Evolutionary conservation across 2,888 invertebrate genomes (phyloP), one percentile per base, ranked within the genome.

Genomic region (Ametastegia equiseti): DNA sequence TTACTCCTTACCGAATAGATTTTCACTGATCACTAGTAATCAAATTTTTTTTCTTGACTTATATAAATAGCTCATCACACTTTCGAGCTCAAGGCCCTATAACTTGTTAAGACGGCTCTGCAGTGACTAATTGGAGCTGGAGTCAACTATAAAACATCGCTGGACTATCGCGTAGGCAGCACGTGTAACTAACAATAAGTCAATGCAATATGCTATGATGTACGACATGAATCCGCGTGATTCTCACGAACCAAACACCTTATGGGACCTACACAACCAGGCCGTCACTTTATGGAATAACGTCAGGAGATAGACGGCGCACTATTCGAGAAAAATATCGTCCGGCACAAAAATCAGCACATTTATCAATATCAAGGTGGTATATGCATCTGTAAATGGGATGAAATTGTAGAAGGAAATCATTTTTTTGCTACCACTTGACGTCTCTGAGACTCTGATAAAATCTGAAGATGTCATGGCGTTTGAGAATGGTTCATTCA

Each of bases 211-310:
- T 33, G 63, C 63, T 30, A 2, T 63, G 63, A 63, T 1, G 33
- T 63, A 63, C 33, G n/a, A 2, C n/a, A 15, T 15, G 27, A 7
- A 33, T 15, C 4, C 54, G 4, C 54, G 54, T 33, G 11, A 33
- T 69, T 69, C 23, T 42, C 2, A 19, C 23, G 23, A 45, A 11
- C 13, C 11, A 23, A 69, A 42, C 13, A 45, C 27, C 69, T 19
- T 39, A 69, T 69, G 69, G 45, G 19, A 23, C 11, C 69, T 42
- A 69, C 42, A 69, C 69, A 45, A 23, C 11, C 69, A 42, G 19
- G 6, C n/a, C 36, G 2, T 13, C 23, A 39, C 69, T 11, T 3
- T 23, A 42, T 2, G 6, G 11, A 11, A 11, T 42, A 42, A 11
- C 7, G 42, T 42, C 11, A 9, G 11, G 11, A 6, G 42, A 42